Evolutionary conservation across 1,140 invertebrate species (phyloP).

Genomic region (Sycophaga agraensis): DNA sequence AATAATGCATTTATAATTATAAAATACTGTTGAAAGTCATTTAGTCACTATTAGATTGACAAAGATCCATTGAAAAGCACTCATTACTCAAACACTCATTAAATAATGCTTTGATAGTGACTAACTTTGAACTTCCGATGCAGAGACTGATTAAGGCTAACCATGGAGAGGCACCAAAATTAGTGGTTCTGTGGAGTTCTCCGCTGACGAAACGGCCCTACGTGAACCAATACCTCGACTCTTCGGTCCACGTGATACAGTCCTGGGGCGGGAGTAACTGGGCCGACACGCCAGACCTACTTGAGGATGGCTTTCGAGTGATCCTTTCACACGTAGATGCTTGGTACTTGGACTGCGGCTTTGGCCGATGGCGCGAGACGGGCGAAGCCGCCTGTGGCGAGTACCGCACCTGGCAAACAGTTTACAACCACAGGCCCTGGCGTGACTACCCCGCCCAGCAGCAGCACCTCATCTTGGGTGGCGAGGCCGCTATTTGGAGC

Average conservation of each 20-base stretch:
- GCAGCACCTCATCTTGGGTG: slow-evolving; percentile 61
- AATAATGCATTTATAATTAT: too few species aligned
- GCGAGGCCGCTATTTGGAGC: slow-evolving; percentile 72
- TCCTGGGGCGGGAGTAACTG: slow-evolving; percentile 78
- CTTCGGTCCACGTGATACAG: slow-evolving; percentile 62
- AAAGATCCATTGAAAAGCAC: too few species aligned
- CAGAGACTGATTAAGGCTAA: slow-evolving; percentile 66
- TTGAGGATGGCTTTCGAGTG: slow-evolving; percentile 74
- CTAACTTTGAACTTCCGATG: too few species aligned
- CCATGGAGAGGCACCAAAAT: slow-evolving; percentile 62
- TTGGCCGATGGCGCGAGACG: slow-evolving; percentile 74
- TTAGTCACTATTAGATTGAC: not conserved
- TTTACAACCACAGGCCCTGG: slow-evolving; percentile 81
- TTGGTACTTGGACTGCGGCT: slow-evolving; percentile 84
- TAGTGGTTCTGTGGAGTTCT: slow-evolving; percentile 77
- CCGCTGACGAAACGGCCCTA: slow-evolving; percentile 74
- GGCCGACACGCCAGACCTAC: slow-evolving; percentile 71
- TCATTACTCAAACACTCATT: not conserved
- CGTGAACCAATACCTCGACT: slow-evolving; percentile 64
- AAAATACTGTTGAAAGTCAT: not conserved
- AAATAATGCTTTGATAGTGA: too few species aligned
- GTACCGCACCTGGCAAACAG: slow-evolving; percentile 79
- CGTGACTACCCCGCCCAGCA: slow-evolving; percentile 52
- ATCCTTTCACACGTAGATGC: slow-evolving; percentile 82
- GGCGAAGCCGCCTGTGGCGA: slow-evolving; percentile 75